Conservation (phyloP, 1,140 invertebrate species). For the Bemisia tabaci region DNA sequence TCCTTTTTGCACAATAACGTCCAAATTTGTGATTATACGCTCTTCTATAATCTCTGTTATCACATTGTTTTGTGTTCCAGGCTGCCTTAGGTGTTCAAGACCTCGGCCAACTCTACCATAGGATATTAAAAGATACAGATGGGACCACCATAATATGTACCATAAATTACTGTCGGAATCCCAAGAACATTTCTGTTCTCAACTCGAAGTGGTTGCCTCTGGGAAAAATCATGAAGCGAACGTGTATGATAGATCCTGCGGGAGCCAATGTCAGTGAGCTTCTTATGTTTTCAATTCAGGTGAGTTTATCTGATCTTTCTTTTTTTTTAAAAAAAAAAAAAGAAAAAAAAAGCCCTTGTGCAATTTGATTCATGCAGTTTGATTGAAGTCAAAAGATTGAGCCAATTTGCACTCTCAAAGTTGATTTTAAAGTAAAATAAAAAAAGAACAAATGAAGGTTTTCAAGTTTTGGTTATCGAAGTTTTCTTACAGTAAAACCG, state of each 20-base stretch:
- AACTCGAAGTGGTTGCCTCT: conserved; percentile 82
- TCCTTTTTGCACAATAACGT: too few species aligned
- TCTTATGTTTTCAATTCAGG: conserved; percentile 65
- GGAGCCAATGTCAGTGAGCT: conserved; percentile 66
- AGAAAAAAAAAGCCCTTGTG: not conserved
- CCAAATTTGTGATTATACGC: too few species aligned
- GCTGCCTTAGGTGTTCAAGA: conserved; percentile 77
- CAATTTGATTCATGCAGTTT: too few species aligned
- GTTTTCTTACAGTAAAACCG: too few species aligned
- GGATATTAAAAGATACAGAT: conserved; percentile 70
- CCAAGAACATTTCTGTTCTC: conserved; percentile 67
- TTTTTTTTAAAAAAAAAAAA: not conserved
- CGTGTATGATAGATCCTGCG: conserved; percentile 38
- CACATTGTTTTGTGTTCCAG: too few species aligned
- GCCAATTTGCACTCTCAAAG: too few species aligned
- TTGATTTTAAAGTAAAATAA: too few species aligned
- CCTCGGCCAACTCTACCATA: conserved; percentile 78
- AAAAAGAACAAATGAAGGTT: too few species aligned
- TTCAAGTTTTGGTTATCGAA: too few species aligned
- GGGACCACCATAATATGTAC: conserved; percentile 83
- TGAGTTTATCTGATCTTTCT: conserved; percentile 22
- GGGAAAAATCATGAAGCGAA: conserved; percentile 50
- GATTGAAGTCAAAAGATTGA: too few species aligned
- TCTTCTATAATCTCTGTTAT: too few species aligned
- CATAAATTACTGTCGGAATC: conserved; percentile 67